Evolutionary conservation across 2,888 invertebrate genomes (phyloP), one percentile per base, ranked within the genome.

Genomic region (Magallana nippona): DNA sequence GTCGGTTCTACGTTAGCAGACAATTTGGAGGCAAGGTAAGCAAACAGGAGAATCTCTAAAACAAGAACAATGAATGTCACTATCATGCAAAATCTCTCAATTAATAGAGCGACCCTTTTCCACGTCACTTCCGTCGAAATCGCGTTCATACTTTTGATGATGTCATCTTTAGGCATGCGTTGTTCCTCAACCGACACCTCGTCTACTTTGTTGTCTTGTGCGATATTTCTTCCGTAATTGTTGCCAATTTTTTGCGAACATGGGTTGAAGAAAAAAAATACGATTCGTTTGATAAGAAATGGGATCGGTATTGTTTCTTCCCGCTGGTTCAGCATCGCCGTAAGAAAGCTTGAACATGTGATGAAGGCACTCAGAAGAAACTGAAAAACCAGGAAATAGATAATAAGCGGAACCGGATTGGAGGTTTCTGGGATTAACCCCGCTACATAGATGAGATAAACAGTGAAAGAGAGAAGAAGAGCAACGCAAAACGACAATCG

Each of bases 281-380:
- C 17, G 17, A 60, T 60, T 60, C 60, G 60, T 60, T 17, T n/a
- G 15, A 71, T 5, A 11, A 27, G 27, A 15, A 2, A 27, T 27
- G 71, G 71, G 1, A 71, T 71, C 32, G 71, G 71, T 13, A 0
- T 1, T 27, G 22, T 13, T 71, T 71, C 71, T 27, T 71, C 13
- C 5, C 71, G 71, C 71, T 71, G 71, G 2, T 13, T 27, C 11
- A 71, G 27, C 71, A 15, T 22, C 22, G 71, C 71, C 10, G 71
- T 71, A 19, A 71, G 27, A 71, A 71, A 71, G 15, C 71, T 71
- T 22, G 71, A 71, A 71, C 27, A 27, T 71, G 71, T 71, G 19
- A 71, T 71, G 15, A 71, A 71, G 13, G 71, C 71, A 27, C 71
- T 71, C 1, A 71, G 15, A 22, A 71, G 27, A 32, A 71, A 71